phyloP scores from a whole-genome alignment of 2,888 invertebrate genomes.

The Macrosiphum euphorbiae region DNA sequence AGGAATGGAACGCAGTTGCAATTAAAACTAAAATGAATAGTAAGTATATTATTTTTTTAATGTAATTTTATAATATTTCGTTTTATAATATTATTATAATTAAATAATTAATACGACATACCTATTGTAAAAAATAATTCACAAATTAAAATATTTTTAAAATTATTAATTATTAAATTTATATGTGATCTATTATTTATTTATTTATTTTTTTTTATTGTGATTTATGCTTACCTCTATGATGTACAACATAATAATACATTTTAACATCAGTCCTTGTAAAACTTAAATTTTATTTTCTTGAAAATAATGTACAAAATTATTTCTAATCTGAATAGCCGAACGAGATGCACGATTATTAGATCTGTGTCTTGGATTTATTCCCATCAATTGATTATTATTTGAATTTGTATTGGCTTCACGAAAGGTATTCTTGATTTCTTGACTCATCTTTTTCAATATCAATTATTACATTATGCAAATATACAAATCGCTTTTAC shows the following conservation, averaged over 20 bases:
- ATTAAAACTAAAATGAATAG: slow-evolving; percentile 34
- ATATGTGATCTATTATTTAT: slow-evolving; percentile 14
- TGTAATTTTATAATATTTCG: slow-evolving; percentile 6
- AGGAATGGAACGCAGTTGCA: slow-evolving; percentile 27
- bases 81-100: neutral
- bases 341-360: slow-evolving; percentile 7
- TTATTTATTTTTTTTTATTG: too few species aligned
- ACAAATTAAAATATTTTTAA: slow-evolving; percentile 11
- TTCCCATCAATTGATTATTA: slow-evolving; percentile 22
- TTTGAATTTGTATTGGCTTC: slow-evolving; percentile 33
- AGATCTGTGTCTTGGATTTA: slow-evolving; percentile 29
- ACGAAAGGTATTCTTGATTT: slow-evolving; percentile 27
- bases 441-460: slow-evolving; percentile 10
- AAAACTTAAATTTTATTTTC: slow-evolving; percentile 22
- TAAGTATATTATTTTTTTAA: slow-evolving; percentile 28
- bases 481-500: too few species aligned
- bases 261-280: neutral
- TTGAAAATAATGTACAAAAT: slow-evolving; percentile 14
- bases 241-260: neutral
- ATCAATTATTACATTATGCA: slow-evolving; percentile 25
- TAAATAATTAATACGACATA: neutral
- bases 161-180: neutral
- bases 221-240: neutral
- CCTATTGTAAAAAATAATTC: slow-evolving; percentile 3
- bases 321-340: slow-evolving; percentile 6